phyloP scores from a whole-genome alignment of 2,113 vertebrate genomes.

The Nansenia antarctica region DNA sequence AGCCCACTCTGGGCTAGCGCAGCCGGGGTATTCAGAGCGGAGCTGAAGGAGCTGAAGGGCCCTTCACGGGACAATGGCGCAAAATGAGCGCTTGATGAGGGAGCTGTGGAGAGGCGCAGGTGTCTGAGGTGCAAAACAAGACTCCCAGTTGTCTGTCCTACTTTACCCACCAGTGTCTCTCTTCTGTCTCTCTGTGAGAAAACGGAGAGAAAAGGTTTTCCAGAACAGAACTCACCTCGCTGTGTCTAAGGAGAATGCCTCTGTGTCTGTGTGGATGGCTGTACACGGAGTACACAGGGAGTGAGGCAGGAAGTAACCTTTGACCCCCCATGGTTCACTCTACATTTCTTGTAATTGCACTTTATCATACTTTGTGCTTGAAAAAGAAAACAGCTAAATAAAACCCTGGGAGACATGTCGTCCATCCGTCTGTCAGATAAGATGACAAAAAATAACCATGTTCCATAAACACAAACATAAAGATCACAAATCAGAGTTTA shows the following conservation, averaged over 20 bases:
- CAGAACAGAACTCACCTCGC: conserved; percentile 14
- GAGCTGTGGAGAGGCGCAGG: conserved; percentile 78
- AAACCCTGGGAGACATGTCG: conserved; percentile 66
- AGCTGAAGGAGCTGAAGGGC: conserved; percentile 76
- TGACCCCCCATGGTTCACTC: conserved; percentile 64
- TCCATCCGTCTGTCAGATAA: conserved; percentile 73
- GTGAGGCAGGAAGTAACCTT: conserved; percentile 73
- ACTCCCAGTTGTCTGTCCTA: conserved; percentile 60
- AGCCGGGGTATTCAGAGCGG: conserved; percentile 64
- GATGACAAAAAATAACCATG: conserved; percentile 62
- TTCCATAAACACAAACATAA: conserved; percentile 78
- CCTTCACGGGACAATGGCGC: conserved; percentile 81
- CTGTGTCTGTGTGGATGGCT: conserved; percentile 22
- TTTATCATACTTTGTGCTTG: conserved; percentile 67
- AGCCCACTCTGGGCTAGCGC: conserved; percentile 62
- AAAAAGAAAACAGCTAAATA: conserved; percentile 76
- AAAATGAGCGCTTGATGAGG: conserved; percentile 83
- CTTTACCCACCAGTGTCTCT: conserved; percentile 45
- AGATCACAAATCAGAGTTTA: conserved; percentile 71
- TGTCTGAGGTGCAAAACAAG: conserved; percentile 79
- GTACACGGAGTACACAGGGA: conserved; percentile 14
- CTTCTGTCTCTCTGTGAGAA: neutral
- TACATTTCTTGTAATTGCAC: conserved; percentile 66
- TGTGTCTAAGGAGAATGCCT: conserved; percentile 23
- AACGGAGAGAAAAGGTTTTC: conserved; percentile 17